Conservation (phyloP, 2,113 vertebrate genomes). For the Chiloscyllium plagiosum region DNA sequence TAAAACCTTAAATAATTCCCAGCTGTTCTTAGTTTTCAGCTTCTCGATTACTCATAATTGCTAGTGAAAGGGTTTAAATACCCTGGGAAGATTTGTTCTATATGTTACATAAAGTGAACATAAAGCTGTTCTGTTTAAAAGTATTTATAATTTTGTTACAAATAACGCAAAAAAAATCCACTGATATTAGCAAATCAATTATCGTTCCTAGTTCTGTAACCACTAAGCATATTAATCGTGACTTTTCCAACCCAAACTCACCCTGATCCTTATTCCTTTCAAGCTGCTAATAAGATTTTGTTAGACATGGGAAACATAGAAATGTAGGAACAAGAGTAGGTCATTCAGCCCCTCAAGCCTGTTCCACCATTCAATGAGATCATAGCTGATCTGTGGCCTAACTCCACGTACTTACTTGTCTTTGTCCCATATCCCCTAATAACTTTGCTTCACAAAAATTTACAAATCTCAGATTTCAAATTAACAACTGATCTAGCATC, state of each 20-base stretch:
- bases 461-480: too few species aligned
- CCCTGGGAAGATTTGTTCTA: neutral
- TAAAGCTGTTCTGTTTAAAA: neutral
- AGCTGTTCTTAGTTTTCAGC: neutral
- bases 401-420: too few species aligned
- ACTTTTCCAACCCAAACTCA: neutral
- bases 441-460: too few species aligned
- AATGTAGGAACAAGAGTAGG: too few species aligned
- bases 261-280: neutral
- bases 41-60: neutral
- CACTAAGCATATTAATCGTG: neutral
- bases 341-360: too few species aligned
- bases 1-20: neutral
- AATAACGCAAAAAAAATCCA: neutral
- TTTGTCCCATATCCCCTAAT: too few species aligned
- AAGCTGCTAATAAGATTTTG: neutral
- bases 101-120: neutral
- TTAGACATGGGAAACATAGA: neutral
- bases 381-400: too few species aligned
- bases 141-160: neutral
- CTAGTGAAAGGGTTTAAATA: neutral
- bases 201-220: neutral
- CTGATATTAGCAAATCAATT: neutral
- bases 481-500: too few species aligned
- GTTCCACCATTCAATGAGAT: too few species aligned